phyloP scores from a whole-genome alignment of 2,797 vertebrate species.

The Galaxias olidus region DNA sequence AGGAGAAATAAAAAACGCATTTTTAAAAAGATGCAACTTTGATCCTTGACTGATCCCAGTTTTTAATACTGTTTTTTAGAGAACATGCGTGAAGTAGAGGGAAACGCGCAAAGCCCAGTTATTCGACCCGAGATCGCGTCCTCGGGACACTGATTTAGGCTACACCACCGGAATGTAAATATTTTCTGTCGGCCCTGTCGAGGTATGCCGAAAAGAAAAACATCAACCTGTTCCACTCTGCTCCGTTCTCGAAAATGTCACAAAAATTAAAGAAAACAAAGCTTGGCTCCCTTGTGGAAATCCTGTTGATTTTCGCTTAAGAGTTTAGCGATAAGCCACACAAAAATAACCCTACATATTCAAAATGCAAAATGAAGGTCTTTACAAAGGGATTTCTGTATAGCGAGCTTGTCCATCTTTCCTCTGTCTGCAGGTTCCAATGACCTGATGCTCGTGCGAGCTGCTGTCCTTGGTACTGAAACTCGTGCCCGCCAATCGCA shows the following conservation, averaged over 20 bases:
- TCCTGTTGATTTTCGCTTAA: conserved; percentile 45
- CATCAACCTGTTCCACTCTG: no score
- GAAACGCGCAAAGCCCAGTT: conserved; percentile 12
- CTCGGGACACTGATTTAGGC: conserved; percentile 9
- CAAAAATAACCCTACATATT: no score
- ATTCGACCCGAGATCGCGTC: conserved; percentile 24
- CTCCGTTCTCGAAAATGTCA: no score
- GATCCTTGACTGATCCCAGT: conserved; percentile 44
- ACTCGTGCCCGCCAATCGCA: conserved; percentile 31
- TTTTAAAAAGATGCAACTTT: conserved; percentile 34
- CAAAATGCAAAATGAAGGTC: no score
- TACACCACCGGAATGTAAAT: conserved; percentile 43
- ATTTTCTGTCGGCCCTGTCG: conserved; percentile 22
- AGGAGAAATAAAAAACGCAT: conserved; percentile 82
- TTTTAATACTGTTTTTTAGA: conserved; percentile 16
- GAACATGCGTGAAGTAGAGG: not conserved
- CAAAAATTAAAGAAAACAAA: not conserved
- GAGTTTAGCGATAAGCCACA: no score
- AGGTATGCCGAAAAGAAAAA: conserved; percentile 19
- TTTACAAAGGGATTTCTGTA: no score
- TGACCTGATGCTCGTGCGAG: conserved; percentile 51
- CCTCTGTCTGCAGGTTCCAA: conserved; percentile 7
- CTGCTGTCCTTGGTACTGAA: conserved; percentile 65
- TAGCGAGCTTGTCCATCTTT: not conserved
- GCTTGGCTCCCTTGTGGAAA: not conserved